Base-by-base conservation (phyloP, 2,888 invertebrate genomes). In the Drosophila falleni region DNA sequence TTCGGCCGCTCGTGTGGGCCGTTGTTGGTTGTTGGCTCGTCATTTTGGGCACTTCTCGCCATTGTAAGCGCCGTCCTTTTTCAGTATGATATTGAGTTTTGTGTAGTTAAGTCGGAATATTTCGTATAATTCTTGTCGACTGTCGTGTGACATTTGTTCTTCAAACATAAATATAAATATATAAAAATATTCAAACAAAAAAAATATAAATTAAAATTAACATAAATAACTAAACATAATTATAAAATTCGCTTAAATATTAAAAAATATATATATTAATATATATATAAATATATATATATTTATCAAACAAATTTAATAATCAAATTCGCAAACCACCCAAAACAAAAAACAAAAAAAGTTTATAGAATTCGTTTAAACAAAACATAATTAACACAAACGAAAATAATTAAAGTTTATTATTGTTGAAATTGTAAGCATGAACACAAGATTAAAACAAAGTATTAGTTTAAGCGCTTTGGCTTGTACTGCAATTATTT, bases 81-180 rank as follows among this genome's bases (percentile, higher is more conserved):
- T 90, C 90, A 92, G 92, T 92, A 92, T 92, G 91, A 91, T 90
- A 91, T 92, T 92, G 92, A 92, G 91, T 93, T 92, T 92, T 92
- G 93, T 92, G 92, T 92, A 92, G 92, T 92, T 92, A 92, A 93
- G 92, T 92, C 92, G 92, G 91, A 91, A 91, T 90, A 90, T 91
- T 92, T 92, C 92, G 91, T 91, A 91, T 88, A 87, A 82, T 91
- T 91, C 89, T 90, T 79, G 88, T 89, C 88, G 79, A 85, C 80
- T 82, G 79, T 89, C 89, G 89, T 89, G 90, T 90, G 90, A 87
- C 79, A 79, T 80, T 85, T 89, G 81, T 83, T 83, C 86, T 82
- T 78, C 58, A 83, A 85, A 81, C 71, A 78, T 79, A 81, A 83
- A 78, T 78, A 80, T 73, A 81, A 74, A 78, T 64, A 68, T 26